Conservation (phyloP, 2,113 vertebrate species). For the Pachypanchax playfairii region DNA sequence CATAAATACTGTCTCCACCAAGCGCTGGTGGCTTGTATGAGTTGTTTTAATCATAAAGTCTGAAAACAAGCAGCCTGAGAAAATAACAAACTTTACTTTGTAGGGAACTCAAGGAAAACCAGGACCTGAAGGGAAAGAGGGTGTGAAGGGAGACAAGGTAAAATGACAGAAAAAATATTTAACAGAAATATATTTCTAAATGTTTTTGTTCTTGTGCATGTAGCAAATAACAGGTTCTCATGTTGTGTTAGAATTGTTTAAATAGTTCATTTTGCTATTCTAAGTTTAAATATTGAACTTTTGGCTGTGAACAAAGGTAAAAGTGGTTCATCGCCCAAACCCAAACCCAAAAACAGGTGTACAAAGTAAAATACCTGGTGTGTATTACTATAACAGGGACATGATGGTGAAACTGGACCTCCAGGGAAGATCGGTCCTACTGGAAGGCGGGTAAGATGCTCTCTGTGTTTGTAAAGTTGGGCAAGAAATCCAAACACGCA, state of each 20-base stretch:
- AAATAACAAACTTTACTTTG: constrained; percentile 1
- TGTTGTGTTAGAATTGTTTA: too few species aligned
- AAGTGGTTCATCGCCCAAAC: too few species aligned
- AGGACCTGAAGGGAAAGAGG: constrained; percentile 80
- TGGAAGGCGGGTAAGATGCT: constrained; percentile 81
- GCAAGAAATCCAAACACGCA: not conserved
- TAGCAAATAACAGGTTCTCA: too few species aligned
- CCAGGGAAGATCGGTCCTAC: constrained; percentile 72
- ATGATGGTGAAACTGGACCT: constrained; percentile 71
- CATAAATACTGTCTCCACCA: not conserved
- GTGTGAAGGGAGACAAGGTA: constrained; percentile 86
- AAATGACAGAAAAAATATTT: too few species aligned
- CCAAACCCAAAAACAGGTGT: too few species aligned
- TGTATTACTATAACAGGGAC: constrained; percentile 75
- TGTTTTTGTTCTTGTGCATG: too few species aligned
- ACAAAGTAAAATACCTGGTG: too few species aligned
- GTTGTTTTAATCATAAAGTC: too few species aligned
- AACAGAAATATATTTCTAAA: too few species aligned
- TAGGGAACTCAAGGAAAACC: constrained; percentile 80
- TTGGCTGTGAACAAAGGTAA: too few species aligned
- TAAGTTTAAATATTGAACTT: too few species aligned
- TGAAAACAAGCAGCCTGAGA: not conserved
- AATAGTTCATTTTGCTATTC: too few species aligned
- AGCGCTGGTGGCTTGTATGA: not conserved
- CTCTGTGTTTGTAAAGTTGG: not conserved